Evolutionary conservation across 2,888 invertebrate genomes (phyloP), one percentile per base, ranked within the genome.

Genomic region (Heliconius aoede): DNA sequence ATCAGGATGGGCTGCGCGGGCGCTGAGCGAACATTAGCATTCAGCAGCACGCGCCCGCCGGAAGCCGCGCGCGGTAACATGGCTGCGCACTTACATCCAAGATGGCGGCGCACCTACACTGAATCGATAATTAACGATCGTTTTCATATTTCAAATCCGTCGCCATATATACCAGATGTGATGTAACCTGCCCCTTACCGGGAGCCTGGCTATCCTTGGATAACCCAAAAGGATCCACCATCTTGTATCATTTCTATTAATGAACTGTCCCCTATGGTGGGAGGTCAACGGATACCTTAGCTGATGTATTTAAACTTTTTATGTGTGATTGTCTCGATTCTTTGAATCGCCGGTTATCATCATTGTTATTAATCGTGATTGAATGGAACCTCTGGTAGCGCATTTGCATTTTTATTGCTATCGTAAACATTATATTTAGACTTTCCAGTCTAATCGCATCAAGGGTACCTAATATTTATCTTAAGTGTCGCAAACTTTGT

Each of bases 101-200:
- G 86, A 93, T 94, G 93, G 93, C 92, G 86, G 87, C 87, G 89
- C 85, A 91, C 84, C 82, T 82, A 84, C 84, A 82, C 81, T 84
- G 85, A 94, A 94, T 93, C 92, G 89, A 93, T 93, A 94, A 94
- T 94, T 91, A 92, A 90, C 87, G 90, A 93, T 90, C 89, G 90
- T 93, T 91, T 93, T 92, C 91, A 93, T 93, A 93, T 91, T 92
- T 93, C 88, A 84, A 89, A 90, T 90, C 88, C 87, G 88, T 87
- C 86, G 84, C 88, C 89, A 87, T 90, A 89, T 86, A 80, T 88
- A 86, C 85, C 85, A 88, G 85, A 89, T 91, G 88, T 93, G 92
- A 93, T 91, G 93, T 92, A 92, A 93, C 89, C 85, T 87, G 84
- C 84, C 82, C 90, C 91, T 85, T 89, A 90, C 82, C 83, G 80